Evolutionary conservation across 2,888 invertebrate genomes (phyloP).

Genomic region (Morpho deidamia): DNA sequence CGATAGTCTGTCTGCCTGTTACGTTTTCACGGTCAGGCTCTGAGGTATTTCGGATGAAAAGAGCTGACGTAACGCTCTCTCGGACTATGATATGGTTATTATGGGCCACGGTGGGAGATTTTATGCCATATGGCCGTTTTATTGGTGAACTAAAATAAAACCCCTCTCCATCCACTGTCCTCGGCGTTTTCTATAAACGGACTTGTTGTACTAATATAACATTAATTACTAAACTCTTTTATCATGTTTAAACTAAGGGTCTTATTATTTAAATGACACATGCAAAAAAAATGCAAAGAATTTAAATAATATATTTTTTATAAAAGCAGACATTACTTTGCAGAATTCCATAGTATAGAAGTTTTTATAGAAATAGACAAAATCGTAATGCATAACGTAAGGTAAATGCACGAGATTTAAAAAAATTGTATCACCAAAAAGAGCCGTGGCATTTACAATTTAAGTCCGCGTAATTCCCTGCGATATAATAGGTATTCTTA

Average conservation of each 20-base stretch:
- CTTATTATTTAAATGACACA: neutral
- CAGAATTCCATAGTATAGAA: too few relatives aligned
- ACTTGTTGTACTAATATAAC: neutral
- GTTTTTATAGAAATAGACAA: neutral
- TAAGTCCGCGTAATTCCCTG: too few relatives aligned
- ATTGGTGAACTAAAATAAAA: constrained; percentile 18
- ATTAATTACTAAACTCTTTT: too few relatives aligned
- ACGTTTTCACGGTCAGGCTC: neutral
- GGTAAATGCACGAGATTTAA: too few relatives aligned
- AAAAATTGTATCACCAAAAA: too few relatives aligned
- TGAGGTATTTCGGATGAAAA: neutral
- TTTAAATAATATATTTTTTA: neutral
- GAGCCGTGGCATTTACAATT: too few relatives aligned
- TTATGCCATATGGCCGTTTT: constrained; percentile 17
- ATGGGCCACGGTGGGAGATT: constrained; percentile 18
- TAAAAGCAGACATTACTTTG: neutral
- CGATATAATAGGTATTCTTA: too few relatives aligned
- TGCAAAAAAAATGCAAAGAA: neutral
- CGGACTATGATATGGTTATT: constrained; percentile 1
- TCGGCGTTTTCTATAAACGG: constrained; percentile 7
- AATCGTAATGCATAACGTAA: neutral
- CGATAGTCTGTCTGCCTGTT: too few relatives aligned
- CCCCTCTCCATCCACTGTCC: neutral
- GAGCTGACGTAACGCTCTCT: neutral
- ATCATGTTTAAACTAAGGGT: neutral